These are phyloP conservation scores for Panthera leo DNA, from an alignment of 2,113 vertebrate genomes.

Conservation along the genomic window DNA sequence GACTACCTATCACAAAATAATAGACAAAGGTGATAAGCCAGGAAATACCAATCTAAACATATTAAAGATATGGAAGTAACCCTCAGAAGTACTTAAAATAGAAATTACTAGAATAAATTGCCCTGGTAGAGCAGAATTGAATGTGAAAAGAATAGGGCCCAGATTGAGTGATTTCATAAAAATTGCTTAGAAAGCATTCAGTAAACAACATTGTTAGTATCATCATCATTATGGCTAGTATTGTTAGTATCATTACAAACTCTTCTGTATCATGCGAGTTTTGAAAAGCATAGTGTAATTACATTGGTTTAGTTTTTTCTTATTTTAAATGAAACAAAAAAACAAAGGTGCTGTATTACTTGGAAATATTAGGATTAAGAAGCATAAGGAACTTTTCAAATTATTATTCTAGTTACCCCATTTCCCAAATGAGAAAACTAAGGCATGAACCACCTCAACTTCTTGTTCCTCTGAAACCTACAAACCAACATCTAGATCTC, in stretches of 20 bases:
- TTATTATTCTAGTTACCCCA: background rate
- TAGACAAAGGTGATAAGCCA: background rate
- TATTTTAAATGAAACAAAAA: conserved; percentile 4
- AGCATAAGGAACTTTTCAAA: background rate
- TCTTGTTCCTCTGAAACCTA: background rate
- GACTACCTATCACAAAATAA: background rate
- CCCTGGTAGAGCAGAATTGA: background rate
- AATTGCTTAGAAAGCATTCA: background rate
- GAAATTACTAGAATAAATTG: background rate
- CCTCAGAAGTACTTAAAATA: background rate
- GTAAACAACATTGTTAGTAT: background rate
- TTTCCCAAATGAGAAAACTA: background rate
- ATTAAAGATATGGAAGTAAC: background rate
- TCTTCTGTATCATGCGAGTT: background rate
- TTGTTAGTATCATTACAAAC: background rate
- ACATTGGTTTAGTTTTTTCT: background rate
- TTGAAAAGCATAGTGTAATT: background rate
- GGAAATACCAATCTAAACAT: background rate
- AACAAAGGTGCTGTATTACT: background rate
- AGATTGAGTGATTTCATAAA: background rate
- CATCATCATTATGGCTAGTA: background rate
- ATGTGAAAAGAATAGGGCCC: background rate
- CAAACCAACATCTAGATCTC: background rate
- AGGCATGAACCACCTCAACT: background rate
- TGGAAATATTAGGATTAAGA: background rate